Base-by-base conservation (phyloP, 2,888 invertebrate species). In the Catocala fraxini region DNA sequence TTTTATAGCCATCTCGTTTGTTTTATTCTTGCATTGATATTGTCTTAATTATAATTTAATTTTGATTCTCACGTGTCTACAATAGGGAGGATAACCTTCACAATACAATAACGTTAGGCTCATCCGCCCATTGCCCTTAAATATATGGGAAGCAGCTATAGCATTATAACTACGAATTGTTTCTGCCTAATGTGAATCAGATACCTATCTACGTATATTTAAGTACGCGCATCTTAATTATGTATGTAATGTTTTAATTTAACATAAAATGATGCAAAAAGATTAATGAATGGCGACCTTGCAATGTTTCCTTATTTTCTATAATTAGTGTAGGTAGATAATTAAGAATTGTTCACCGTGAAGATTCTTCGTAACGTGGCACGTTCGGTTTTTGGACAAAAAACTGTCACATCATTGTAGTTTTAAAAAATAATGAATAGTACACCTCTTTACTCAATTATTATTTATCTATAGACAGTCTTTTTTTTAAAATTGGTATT, bases 281-380 rank as follows among this genome's bases (percentile, higher is more conserved):
- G 25, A 49, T 43, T 49, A 53, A 57, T 48, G 54, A 55, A 59
- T 49, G 41, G 58, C 64, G 80, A 70, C 83, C 84, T 83, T 81
- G 84, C 52, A 45, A 68, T 71, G 79, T 75, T 80, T 80, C 81
- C 81, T 76, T 71, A 66, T 72, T 59, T 68, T 70, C 41, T 41
- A 64, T 82, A 82, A 83, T 83, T 83, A 79, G 62, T 61, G 43
- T 74, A 59, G 52, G 54, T 65, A 53, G 48, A 25, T 77, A 75
- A 75, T 75, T 77, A 75, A 64, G 42, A 53, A 58, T 63, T 55
- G 49, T 59, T 59, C 48, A 64, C 64, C 64, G 59, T 75, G 53
- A 66, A 68, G 74, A 61, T 70, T 65, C 53, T 49, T 58, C 41
- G 55, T 25, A 62, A 64, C 61, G 70, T 75, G 75, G 71, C 71